Evolutionary conservation across 2,888 invertebrate species (phyloP), one percentile per base, ranked within the genome.

Genomic region (Emmelina monodactyla): DNA sequence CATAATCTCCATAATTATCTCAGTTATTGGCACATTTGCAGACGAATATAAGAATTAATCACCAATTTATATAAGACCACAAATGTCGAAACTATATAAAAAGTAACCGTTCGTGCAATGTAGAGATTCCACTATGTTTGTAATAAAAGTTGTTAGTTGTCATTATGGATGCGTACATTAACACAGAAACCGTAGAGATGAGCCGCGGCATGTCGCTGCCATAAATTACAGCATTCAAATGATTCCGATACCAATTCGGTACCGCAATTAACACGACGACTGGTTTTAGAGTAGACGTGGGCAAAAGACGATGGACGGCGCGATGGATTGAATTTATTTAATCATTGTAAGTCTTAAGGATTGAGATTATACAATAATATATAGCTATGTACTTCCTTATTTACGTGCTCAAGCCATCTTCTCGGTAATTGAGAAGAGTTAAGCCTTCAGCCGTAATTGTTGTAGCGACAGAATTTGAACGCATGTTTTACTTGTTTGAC

Each of bases 141-240:
- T 44, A 50, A 52, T 65, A 65, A 25, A 25, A 25, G n/a, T n/a
- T 25, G 11, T 6, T 29, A 29, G 29, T 11, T 29, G 29, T 7
- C 3, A 29, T 25, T 25, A 69, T 67, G 59, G 62, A 66, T 64
- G 62, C 67, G 57, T 50, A 62, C 65, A 59, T 67, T 68, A 70
- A 63, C 70, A 66, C 66, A 60, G 52, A 65, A 61, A 59, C 53
- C 48, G 53, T 62, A 53, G 67, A 66, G 75, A 76, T 64, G 76
- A 68, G 63, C 68, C 60, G 53, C 55, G 53, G 50, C 53, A 51
- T 60, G 63, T 67, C 62, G 58, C 57, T 54, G 66, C 57, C 66
- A 73, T 79, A 75, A 79, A 79, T 79, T 67, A 73, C 67, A 62
- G 68, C 73, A 76, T 78, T 73, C 75, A 73, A 78, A 78, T 75